phyloP scores from a whole-genome alignment of 2,797 vertebrate species.

The Holocentrus rufus region DNA sequence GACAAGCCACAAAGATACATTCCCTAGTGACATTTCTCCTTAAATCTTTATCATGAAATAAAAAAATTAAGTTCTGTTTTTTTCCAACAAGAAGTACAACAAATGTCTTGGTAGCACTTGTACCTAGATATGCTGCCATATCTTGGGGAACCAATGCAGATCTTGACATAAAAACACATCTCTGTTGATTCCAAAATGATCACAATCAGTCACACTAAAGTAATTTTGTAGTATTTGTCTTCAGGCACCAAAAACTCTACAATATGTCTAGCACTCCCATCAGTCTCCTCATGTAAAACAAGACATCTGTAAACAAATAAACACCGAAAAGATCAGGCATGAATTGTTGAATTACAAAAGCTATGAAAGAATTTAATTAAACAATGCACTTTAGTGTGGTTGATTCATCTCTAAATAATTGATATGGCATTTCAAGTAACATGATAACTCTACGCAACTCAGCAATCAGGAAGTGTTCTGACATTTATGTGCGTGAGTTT shows the following conservation, averaged over 20 bases:
- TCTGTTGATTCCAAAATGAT: not conserved
- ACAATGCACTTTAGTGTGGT: not conserved
- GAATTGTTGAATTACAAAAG: constrained; percentile 17
- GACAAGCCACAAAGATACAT: not conserved
- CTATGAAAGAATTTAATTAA: constrained; percentile 39
- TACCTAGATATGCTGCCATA: not conserved
- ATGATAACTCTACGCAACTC: constrained; percentile 50
- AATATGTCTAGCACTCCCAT: not conserved
- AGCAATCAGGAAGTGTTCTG: constrained; percentile 47
- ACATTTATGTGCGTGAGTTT: constrained; percentile 61
- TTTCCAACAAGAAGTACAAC: not conserved
- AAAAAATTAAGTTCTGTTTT: not conserved
- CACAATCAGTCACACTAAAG: too few species aligned
- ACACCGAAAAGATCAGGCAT: not conserved
- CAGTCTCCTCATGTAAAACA: not conserved
- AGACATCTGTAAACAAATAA: not conserved
- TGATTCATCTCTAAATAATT: constrained; percentile 61
- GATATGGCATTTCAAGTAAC: constrained; percentile 60
- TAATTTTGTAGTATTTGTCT: too few species aligned
- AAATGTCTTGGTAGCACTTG: too few species aligned
- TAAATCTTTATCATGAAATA: not conserved
- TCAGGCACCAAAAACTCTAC: too few species aligned
- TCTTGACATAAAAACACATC: not conserved
- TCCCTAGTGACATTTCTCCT: not conserved
- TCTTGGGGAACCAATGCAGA: not conserved